Evolutionary conservation across 2,113 vertebrate species (phyloP), one percentile per base, ranked within the genome.

Genomic region (Mola mola): DNA sequence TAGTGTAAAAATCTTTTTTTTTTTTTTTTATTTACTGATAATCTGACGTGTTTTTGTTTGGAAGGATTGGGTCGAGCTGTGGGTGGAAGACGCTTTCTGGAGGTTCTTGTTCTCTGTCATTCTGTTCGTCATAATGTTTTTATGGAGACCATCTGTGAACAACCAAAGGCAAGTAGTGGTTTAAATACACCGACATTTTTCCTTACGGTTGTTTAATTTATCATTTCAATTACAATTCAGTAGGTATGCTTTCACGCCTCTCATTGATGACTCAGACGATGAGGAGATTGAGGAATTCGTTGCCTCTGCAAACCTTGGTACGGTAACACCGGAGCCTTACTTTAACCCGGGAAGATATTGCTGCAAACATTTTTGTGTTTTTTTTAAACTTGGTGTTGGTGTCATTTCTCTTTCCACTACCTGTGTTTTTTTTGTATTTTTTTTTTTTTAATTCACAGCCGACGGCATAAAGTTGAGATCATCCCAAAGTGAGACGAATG

Each of bases 61-160:
- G 2, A 66, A 95, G 94, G 94, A 96, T 13, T 96, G 94, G 94
- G 92, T 93, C 68, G 94, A 96, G 73, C 84, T 92, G 51, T 96
- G 94, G 94, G 93, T 95, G 25, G 94, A 96, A 24, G 94, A 94
- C 63, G 94, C 94, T 1, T 95, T 96, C 88, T 96, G 94, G 94
- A 93, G 94, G 78, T 94, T 96, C 67, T 86, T 95, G 61, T 96
- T 96, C 66, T 96, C 94, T 4, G 66, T 92, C 61, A 91, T 96
- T 38, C 90, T 96, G 50, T 75, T 96, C 1, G 94, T 95, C 50
- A 96, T 96, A 57, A 95, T 96, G 94, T 94, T 95, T 82, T 81
- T 96, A 52, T 96, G 94, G 94, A 92, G 94, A 77, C 94, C 94
- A 1, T 96, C 94, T 52, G 93, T 91, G 59, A 96, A 95, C 74